Percentiles rank a stretch among this genome's conserved stretches.
Conservation (phyloP, 2,113 vertebrate genomes). For the Herpetotheres cachinnans region DNA sequence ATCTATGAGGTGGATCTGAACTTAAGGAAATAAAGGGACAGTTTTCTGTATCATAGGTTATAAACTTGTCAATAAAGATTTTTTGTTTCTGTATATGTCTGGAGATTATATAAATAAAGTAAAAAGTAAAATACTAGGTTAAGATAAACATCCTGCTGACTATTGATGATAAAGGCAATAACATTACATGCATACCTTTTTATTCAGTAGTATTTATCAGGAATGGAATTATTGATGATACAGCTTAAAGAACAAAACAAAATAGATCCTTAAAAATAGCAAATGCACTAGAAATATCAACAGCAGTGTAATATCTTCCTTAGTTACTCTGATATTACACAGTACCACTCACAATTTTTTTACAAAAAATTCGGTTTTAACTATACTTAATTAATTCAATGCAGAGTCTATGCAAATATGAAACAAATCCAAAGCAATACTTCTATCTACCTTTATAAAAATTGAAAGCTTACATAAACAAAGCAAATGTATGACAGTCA, state of each 20-base stretch:
- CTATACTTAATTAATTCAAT: background rate
- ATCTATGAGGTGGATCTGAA: conserved; percentile 49
- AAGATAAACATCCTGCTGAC: background rate
- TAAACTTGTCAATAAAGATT: background rate
- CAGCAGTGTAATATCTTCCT: background rate
- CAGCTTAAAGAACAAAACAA: background rate
- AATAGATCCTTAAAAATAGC: background rate
- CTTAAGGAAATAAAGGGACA: conserved; percentile 42
- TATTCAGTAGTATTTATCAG: background rate
- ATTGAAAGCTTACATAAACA: background rate
- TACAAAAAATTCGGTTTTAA: background rate
- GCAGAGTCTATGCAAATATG: background rate
- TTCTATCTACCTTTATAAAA: background rate
- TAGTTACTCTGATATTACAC: background rate
- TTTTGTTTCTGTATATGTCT: background rate
- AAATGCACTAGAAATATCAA: background rate
- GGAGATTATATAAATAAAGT: background rate
- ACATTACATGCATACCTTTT: background rate
- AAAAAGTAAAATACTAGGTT: background rate
- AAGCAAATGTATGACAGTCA: background rate
- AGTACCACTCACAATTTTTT: background rate
- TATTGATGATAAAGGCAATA: background rate
- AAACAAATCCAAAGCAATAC: background rate
- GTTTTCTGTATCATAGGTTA: conserved; percentile 24
- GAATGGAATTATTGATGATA: background rate